Base-by-base conservation (phyloP, 1,140 invertebrate genomes). In the Subanguina moxae region DNA sequence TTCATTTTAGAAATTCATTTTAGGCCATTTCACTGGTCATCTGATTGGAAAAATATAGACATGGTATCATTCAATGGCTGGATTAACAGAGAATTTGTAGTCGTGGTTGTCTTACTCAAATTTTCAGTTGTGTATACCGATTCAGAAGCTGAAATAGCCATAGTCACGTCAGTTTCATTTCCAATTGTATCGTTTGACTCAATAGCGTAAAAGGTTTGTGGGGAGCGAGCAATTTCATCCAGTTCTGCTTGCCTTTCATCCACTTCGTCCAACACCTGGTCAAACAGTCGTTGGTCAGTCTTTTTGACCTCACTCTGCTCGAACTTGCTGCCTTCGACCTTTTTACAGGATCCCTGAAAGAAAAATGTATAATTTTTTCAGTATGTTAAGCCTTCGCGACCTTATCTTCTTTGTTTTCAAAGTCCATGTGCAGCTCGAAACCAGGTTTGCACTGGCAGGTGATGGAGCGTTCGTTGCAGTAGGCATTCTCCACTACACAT, bases 391-490 rank as follows among this genome's bases (percentile, higher is more conserved):
- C 8, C 11, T 56, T 64, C 48, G n/a, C 15, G 8, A 68, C 71
- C 68, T 69, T 72, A 56, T 79, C 77, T 32, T 70, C 62, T 46
- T 74, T 78, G 56, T 82, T 65, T 11, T 73, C 72, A 45, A 79
- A 81, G 56, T 81, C 68, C 64, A 83, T 78, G 21, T 74, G 38
- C 19, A 81, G 56, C 23, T 80, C 78, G 57, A 68, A 81, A 23
- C 79, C 81, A 13, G 76, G 75, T 23, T 74, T 73, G 67, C 79
- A 81, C 23, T 81, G 74, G 46, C 79, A 81, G 5, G 79, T 81
- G n/a, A 81, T 66, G 1, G 76, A 72, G 15, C 69, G 70, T 62
- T 81, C 78, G 57, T 78, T 82, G 67, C 79, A 81, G 62, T 82
- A 81, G 32, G 72, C 64, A 61, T 83, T 81, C 48, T 66, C 30